A percentile compares a stretch with the other conserved stretches of the same genome.
Conservation (phyloP, 1,140 invertebrate genomes). For the Drosophila busckii region DNA sequence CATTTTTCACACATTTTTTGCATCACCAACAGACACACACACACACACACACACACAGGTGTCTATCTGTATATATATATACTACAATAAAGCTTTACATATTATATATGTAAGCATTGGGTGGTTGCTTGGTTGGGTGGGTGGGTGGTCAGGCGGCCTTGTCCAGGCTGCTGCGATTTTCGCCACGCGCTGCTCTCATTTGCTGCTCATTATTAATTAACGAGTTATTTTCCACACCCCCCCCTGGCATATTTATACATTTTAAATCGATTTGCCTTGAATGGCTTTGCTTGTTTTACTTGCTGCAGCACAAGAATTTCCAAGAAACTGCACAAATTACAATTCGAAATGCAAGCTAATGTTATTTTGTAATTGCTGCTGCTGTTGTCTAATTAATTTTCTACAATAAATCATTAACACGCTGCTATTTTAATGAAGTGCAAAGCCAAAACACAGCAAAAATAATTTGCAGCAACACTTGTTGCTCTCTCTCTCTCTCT, state of each 20-base stretch:
- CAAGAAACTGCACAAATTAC: no score
- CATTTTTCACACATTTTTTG: constrained; percentile 67
- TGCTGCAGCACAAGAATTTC: no score
- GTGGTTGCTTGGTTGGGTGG: not conserved
- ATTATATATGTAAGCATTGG: no score
- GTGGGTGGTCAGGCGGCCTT: constrained; percentile 17
- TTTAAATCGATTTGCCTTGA: constrained; percentile 62
- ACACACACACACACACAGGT: constrained; percentile 9
- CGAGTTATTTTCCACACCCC: constrained; percentile 66
- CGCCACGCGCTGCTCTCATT: constrained; percentile 63
- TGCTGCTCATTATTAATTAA: constrained; percentile 73
- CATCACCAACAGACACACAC: constrained; percentile 1
- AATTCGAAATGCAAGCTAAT: no score
- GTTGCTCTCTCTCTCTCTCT: constrained; percentile 9
- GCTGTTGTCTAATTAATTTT: no score
- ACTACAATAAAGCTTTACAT: no score
- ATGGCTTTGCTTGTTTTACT: not conserved
- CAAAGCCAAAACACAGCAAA: no score
- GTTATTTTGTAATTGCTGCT: no score
- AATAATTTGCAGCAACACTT: no score
- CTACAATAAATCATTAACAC: no score
- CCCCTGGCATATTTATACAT: constrained; percentile 67
- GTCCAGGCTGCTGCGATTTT: constrained; percentile 56
- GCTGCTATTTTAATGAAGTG: no score
- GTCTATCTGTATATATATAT: constrained; percentile 13